Percentiles rank a stretch among this genome's conserved stretches.
phyloP scores from a whole-genome alignment of 2,888 invertebrate species.

The Nomada goodeniana region DNA sequence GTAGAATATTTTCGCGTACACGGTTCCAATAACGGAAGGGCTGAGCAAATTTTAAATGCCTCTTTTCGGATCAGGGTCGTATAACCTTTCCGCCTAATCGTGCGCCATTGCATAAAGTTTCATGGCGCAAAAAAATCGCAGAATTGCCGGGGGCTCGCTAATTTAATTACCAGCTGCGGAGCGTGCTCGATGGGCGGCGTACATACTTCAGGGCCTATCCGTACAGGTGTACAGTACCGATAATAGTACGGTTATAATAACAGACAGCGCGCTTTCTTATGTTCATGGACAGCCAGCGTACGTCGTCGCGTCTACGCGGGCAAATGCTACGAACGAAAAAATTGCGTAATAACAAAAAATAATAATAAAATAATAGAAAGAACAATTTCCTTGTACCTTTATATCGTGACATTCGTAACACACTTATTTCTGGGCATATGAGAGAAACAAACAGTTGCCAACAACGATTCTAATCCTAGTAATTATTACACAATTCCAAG shows the following conservation, averaged over 20 bases:
- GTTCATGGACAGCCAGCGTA: constrained; percentile 47
- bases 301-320: constrained; percentile 37
- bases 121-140: constrained; percentile 31
- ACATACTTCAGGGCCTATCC: constrained; percentile 29
- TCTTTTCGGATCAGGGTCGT: background rate
- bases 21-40: background rate
- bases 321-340: background rate
- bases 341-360: constrained; percentile 10
- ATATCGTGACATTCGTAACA: background rate
- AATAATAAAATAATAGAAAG: background rate
- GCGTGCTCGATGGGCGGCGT: constrained; percentile 55
- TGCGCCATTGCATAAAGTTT: constrained; percentile 36
- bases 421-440: background rate
- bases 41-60: constrained; percentile 21
- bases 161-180: constrained; percentile 70
- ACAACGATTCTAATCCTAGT: background rate
- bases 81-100: constrained; percentile 11
- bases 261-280: constrained; percentile 61
- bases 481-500: constrained; percentile 24
- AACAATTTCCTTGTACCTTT: background rate
- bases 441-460: background rate
- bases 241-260: constrained; percentile 79
- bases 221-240: constrained; percentile 75
- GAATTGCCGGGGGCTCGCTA: constrained; percentile 58
- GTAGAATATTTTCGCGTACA: no score